Percentiles rank a stretch among this genome's conserved stretches.
phyloP scores from a whole-genome alignment of 2,888 invertebrate genomes.

The Spodoptera exigua region DNA sequence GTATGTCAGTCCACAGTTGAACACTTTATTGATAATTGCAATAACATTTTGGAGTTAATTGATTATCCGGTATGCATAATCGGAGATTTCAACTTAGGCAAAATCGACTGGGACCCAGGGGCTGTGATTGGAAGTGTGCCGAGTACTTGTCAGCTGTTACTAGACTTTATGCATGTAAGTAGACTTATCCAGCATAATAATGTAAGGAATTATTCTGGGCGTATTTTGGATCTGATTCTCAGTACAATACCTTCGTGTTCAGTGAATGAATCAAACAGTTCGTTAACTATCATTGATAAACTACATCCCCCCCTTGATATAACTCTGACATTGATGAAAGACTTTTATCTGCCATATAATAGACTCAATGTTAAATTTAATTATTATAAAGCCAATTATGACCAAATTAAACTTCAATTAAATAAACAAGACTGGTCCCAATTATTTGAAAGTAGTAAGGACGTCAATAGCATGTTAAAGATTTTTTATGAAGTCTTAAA shows the following conservation, averaged over 20 bases:
- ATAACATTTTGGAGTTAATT: background rate
- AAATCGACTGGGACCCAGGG: background rate
- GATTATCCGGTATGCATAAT: constrained; percentile 4
- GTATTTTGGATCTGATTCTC: constrained; percentile 11
- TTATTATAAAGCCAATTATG: constrained; percentile 12
- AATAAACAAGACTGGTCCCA: constrained; percentile 2
- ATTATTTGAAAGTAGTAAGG: background rate
- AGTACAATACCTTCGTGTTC: background rate
- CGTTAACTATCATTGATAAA: constrained; percentile 4
- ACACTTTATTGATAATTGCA: constrained; percentile 10
- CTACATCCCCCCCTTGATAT: constrained; percentile 16
- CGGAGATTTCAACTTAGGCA: constrained; percentile 14
- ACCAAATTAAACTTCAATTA: constrained; percentile 7
- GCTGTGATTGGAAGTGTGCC: background rate
- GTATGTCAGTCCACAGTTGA: constrained; percentile 4
- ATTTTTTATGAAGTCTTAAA: background rate
- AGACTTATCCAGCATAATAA: background rate
- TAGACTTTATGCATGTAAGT: constrained; percentile 7
- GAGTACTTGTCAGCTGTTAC: background rate
- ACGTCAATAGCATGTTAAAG: constrained; percentile 4
- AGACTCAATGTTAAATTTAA: background rate
- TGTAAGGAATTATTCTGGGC: background rate
- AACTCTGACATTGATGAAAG: background rate
- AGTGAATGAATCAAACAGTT: background rate
- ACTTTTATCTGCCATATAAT: constrained; percentile 12